Conservation (phyloP, 1,140 invertebrate species). For the Bombus sylvicola region DNA sequence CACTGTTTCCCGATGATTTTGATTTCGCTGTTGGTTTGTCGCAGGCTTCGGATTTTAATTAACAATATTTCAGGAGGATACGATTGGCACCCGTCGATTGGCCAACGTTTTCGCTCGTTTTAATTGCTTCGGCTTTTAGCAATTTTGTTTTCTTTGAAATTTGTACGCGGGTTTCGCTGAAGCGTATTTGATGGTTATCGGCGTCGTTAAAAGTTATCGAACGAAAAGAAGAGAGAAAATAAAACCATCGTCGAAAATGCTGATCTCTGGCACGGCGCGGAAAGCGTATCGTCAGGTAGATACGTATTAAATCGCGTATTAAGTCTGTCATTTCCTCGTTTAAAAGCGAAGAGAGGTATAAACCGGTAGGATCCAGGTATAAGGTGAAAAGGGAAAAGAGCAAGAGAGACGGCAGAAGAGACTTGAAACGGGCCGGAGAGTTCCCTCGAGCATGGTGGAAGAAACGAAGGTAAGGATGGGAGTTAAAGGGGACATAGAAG, state of each 20-base stretch:
- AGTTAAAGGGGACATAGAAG: slow-evolving; percentile 71
- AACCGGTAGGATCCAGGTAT: slow-evolving; percentile 33
- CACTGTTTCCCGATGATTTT: background rate
- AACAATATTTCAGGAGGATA: no score
- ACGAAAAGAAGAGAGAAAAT: background rate
- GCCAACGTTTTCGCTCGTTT: no score
- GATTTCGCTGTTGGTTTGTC: background rate
- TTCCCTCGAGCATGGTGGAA: slow-evolving; percentile 47
- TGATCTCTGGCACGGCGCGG: background rate
- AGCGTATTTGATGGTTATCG: background rate
- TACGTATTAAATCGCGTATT: slow-evolving; percentile 47
- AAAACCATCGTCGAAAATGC: background rate
- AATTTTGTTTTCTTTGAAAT: no score
- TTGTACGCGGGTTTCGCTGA: background rate
- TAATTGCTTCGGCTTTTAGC: no score
- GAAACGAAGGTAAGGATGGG: slow-evolving; percentile 41
- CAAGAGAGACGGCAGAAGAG: background rate
- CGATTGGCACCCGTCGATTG: no score
- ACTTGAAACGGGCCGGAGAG: slow-evolving; percentile 30
- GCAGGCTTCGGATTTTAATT: no score
- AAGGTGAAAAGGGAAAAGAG: slow-evolving; percentile 19
- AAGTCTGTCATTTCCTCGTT: slow-evolving; percentile 50
- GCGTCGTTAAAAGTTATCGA: background rate
- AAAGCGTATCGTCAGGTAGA: slow-evolving; percentile 30
- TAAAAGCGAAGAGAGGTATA: slow-evolving; percentile 28